phyloP scores from a whole-genome alignment of 1,140 invertebrate genomes.

The Hylaeus volcanicus region DNA sequence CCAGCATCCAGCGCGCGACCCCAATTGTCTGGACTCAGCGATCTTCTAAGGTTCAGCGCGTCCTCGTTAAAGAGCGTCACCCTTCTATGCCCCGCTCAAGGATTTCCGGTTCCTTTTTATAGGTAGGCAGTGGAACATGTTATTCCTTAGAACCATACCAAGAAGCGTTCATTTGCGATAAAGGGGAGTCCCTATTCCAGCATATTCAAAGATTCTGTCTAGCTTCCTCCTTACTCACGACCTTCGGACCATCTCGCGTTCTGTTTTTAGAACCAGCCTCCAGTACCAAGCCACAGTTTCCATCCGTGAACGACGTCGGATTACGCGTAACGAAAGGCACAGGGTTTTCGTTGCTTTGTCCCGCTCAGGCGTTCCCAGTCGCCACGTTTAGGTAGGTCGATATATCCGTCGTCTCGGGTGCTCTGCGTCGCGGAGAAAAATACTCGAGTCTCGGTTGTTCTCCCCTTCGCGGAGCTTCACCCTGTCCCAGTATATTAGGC shows the following conservation, averaged over 20 bases:
- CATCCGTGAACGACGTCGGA: constrained; percentile 72
- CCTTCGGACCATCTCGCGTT: constrained; percentile 47
- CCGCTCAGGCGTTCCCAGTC: constrained; percentile 85
- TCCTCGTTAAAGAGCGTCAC: constrained; percentile 74
- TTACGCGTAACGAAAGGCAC: constrained; percentile 68
- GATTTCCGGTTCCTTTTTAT: constrained; percentile 82
- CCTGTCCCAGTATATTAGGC: constrained; percentile 62
- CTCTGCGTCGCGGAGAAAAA: constrained; percentile 6
- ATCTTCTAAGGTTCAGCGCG: constrained; percentile 74
- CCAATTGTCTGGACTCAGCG: constrained; percentile 74
- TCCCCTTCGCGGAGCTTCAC: constrained; percentile 9
- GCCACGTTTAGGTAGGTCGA: constrained; percentile 83
- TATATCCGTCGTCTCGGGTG: constrained; percentile 33
- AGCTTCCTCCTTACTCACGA: constrained; percentile 38
- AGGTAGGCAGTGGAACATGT: constrained; percentile 74
- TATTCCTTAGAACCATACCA: too few relatives aligned
- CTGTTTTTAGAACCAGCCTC: constrained; percentile 73
- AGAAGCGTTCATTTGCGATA: neutral
- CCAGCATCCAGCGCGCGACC: constrained; percentile 78
- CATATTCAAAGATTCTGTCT: constrained; percentile 72
- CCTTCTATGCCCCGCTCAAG: constrained; percentile 83
- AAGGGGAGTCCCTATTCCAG: constrained; percentile 84
- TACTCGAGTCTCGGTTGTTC: constrained; percentile 9
- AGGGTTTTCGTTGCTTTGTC: constrained; percentile 82
- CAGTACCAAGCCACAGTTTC: constrained; percentile 71